Base-by-base conservation (phyloP, 2,113 vertebrate species). In the Neolamprologus toae region DNA sequence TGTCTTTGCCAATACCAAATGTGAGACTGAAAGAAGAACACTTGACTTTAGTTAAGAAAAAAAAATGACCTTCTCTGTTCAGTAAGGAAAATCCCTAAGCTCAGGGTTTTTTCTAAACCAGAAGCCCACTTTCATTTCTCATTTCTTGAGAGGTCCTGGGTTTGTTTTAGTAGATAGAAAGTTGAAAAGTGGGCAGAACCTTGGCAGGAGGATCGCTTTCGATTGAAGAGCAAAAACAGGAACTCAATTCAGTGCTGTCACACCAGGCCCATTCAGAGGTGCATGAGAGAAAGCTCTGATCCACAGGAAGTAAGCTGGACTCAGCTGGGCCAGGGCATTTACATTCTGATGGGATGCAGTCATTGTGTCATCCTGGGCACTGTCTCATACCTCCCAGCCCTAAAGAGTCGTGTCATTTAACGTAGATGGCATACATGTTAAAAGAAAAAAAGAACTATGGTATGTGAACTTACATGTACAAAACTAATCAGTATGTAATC, bases 191-290 rank as follows among this genome's bases (percentile, higher is more conserved):
- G 81, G 83, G 81, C 84, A 88, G 87, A 83, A 49, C 26, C 80
- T 86, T 93, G 92, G 89, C 94, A 85, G 78, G 71, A 7, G 7
- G 16, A 57, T 82, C 83, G 66, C 88, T 93, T 94, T 94, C 81
- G 33, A 93, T 83, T 89, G 83, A 92, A 88, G 85, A 79, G 88
- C 37, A 90, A 94, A 95, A 95, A 95, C 95, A 96, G 94, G 90
- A 96, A 93, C 90, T 84, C 84, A 45, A 94, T 95, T 94, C 91
- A 95, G 89, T 13, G 33, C 73, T 73, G 83, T 66, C 82, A 93
- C 93, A 94, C 93, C 93, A 55, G 89, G 79, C 66, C 86, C 88
- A 94, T 95, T 96, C 92, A 96, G 80, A 9, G 53, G 76, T 12
- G 89, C 59, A 85, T 93, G 83, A 92, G 92, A 92, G 93, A 88